Percentiles rank a stretch among this genome's conserved stretches.
phyloP scores from a whole-genome alignment of 2,797 vertebrate genomes.

The Ctenopoma kingsleyae region DNA sequence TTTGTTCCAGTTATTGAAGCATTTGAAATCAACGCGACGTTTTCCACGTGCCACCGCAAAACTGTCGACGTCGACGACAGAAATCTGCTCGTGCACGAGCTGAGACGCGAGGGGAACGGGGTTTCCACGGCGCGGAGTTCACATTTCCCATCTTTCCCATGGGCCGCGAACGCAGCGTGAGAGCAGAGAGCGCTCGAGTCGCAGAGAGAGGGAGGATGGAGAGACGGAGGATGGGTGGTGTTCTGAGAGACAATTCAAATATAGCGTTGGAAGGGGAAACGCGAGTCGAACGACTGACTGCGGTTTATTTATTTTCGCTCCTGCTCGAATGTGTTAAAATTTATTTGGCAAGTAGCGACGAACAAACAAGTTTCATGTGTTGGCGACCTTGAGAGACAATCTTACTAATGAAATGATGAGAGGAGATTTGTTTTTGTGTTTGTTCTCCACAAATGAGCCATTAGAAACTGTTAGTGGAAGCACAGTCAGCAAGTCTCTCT shows the following conservation, averaged over 20 bases:
- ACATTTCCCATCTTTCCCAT: slow-evolving; percentile 6
- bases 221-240: slow-evolving; percentile 61
- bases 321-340: slow-evolving; percentile 44
- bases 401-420: slow-evolving; percentile 23
- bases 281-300: slow-evolving; percentile 65
- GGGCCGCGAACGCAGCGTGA: slow-evolving; percentile 28
- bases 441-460: slow-evolving; percentile 3
- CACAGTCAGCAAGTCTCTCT: too few species aligned
- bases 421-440: not conserved
- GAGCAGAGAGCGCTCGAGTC: slow-evolving; percentile 47
- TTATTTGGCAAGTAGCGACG: slow-evolving; percentile 41
- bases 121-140: not conserved
- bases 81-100: not conserved
- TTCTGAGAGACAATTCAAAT: slow-evolving; percentile 72
- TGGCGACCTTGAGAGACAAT: slow-evolving; percentile 48
- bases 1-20: not conserved
- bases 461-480: not conserved
- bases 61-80: not conserved
- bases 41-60: not conserved
- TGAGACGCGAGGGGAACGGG: not conserved
- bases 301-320: slow-evolving; percentile 69
- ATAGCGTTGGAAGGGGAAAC: slow-evolving; percentile 68
- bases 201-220: slow-evolving; percentile 5
- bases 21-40: not conserved
- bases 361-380: slow-evolving; percentile 47